These are phyloP conservation scores for Torymus tubicola DNA, from an alignment of 2,888 invertebrate genomes.

Conservation along the genomic window DNA sequence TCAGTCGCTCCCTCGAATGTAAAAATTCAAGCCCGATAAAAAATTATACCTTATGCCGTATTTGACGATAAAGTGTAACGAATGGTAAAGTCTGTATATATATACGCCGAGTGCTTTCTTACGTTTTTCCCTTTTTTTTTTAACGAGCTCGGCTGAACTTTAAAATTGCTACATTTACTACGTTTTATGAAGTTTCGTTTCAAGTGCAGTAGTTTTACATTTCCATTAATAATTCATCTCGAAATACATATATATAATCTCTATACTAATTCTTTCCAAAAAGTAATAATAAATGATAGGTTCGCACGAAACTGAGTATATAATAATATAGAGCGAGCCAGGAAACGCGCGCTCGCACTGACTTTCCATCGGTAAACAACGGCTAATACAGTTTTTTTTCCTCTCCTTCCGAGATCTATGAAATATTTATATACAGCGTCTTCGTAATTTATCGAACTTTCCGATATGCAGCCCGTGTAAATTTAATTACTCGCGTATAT, in stretches of 20 bases:
- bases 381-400: neutral
- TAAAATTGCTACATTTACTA: neutral
- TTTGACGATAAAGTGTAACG: slow-evolving; percentile 45
- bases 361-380: slow-evolving; percentile 22
- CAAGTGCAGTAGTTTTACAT: too few species aligned
- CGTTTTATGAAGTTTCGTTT: too few species aligned
- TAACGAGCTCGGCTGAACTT: slow-evolving; percentile 12
- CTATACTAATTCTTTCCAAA: too few species aligned
- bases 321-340: neutral
- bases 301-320: too few species aligned
- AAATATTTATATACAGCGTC: slow-evolving; percentile 15
- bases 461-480: slow-evolving; percentile 11
- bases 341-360: neutral
- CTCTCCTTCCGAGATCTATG: slow-evolving; percentile 14
- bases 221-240: too few species aligned
- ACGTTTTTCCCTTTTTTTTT: neutral
- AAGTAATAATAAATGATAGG: too few species aligned
- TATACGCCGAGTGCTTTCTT: neutral
- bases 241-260: too few species aligned
- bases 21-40: slow-evolving; percentile 15
- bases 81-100: slow-evolving; percentile 1
- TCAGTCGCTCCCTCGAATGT: slow-evolving; percentile 12
- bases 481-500: slow-evolving; percentile 23
- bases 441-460: slow-evolving; percentile 19
- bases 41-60: slow-evolving; percentile 10